phyloP scores from a whole-genome alignment of 1,140 invertebrate genomes.

The Dryas iulia region DNA sequence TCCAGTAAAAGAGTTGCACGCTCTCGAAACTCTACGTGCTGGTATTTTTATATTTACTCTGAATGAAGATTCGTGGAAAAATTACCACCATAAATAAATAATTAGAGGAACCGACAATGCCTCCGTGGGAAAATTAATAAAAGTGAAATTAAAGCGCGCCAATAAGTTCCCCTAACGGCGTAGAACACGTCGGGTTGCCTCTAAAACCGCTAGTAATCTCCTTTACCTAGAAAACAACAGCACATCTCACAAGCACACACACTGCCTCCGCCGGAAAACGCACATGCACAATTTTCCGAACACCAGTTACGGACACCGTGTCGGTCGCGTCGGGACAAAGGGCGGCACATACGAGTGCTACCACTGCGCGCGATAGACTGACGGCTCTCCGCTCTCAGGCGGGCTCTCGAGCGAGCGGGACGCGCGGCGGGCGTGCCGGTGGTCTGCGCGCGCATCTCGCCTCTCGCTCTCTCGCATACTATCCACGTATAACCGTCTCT shows the following conservation, averaged over 20 bases:
- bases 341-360: slow-evolving; percentile 65
- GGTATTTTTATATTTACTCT: slow-evolving; percentile 17
- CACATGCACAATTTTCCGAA: slow-evolving; percentile 80
- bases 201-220: slow-evolving; percentile 57
- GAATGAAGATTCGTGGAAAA: slow-evolving; percentile 1
- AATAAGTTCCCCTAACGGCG: slow-evolving; percentile 27
- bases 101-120: neutral
- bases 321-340: slow-evolving; percentile 70
- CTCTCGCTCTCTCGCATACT: slow-evolving; percentile 52
- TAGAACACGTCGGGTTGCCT: slow-evolving; percentile 51
- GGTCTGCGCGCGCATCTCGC: slow-evolving; percentile 65
- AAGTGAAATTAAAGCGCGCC: slow-evolving; percentile 28
- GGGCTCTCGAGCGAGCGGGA: slow-evolving; percentile 64
- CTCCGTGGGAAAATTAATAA: slow-evolving; percentile 21
- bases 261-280: slow-evolving; percentile 75
- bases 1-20: slow-evolving; percentile 45
- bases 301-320: slow-evolving; percentile 73
- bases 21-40: slow-evolving; percentile 32
- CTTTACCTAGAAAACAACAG: slow-evolving; percentile 79
- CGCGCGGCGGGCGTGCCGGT: slow-evolving; percentile 74
- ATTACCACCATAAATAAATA: slow-evolving; percentile 3
- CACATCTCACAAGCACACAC: slow-evolving; percentile 78
- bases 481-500: slow-evolving; percentile 52
- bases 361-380: slow-evolving; percentile 75
- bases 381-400: slow-evolving; percentile 46